A percentile compares a stretch with the other conserved stretches of the same genome.
phyloP scores from a whole-genome alignment of 2,888 invertebrate genomes.

The Toxonevra muliebris region DNA sequence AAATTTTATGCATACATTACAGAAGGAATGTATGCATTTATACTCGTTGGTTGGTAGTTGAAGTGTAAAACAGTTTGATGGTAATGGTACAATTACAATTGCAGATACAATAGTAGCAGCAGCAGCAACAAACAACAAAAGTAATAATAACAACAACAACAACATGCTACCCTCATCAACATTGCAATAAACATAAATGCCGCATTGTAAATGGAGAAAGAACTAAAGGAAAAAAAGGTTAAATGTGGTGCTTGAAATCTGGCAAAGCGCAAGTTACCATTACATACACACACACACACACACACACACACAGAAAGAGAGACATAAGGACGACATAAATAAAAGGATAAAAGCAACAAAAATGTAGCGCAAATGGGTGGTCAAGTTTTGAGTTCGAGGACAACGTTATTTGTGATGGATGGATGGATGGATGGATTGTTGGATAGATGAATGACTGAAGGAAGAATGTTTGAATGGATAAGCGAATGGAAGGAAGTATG shows the following conservation, averaged over 20 bases:
- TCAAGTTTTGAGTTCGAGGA: no score
- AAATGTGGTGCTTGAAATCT: constrained; percentile 25
- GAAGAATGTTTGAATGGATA: neutral
- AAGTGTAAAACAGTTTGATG: no score
- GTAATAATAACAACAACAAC: neutral
- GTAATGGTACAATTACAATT: constrained; percentile 1
- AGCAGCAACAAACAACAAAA: neutral
- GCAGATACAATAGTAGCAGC: constrained; percentile 1
- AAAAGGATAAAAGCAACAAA: neutral
- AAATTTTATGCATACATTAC: no score
- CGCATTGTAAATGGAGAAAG: neutral
- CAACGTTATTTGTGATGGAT: no score
- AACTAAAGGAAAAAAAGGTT: neutral
- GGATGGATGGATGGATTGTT: no score
- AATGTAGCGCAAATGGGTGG: neutral
- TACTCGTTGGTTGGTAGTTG: no score
- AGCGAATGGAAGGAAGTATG: neutral
- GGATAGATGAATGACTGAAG: neutral
- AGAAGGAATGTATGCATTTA: no score
- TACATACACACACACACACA: no score
- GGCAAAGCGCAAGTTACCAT: neutral
- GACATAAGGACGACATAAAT: neutral
- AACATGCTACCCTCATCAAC: constrained; percentile 15
- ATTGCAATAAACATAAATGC: constrained; percentile 23
- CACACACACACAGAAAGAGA: no score